Base-by-base conservation (phyloP, 2,797 vertebrate genomes). In the Chelidonichthys spinosus region DNA sequence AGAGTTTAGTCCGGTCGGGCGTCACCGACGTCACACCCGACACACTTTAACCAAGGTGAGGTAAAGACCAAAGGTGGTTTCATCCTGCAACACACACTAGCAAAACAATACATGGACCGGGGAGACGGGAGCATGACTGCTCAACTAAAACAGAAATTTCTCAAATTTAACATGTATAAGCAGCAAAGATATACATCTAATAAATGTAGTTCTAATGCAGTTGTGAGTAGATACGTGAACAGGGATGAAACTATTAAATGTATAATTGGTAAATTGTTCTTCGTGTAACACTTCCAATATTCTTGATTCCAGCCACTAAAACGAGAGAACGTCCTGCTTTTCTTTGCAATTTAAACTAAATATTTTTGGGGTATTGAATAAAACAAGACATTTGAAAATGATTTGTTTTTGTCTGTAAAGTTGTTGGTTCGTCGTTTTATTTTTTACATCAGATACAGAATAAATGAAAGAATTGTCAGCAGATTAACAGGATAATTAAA, bases 11-110 rank as follows among this genome's bases (percentile, higher is more conserved):
- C 59, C 59, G 17, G 52, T 11, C 14, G 39, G 35, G 37, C 49
- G 25, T 40, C 54, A 32, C 33, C 3, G n/a, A 58, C 9, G 32
- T 32, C 17, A 35, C 40, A 36, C 1, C 32, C 4, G 35, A 39
- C 9, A 40, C 15, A 11, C 15, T 40, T 40, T 7, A 49, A 33
- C 14, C 9, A 43, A 33, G 33, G 37, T 39, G 2, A 78, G 60
- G 44, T 25, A 59, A 43, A 78, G 63, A 75, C 74, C 70, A 55
- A 52, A 73, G 43, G 65, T 56, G 56, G 49, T 47, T 44, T 68
- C 10, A 42, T 50, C 47, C 33, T 47, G 42, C 2, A 50, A 53
- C 58, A 43, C 47, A 58, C 59, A 39, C 33, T 10, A 58, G 10
- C 15, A 0, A 33, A n/a, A 3, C 7, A 7, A 36, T 11, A 25